Conservation (phyloP, 2,888 invertebrate genomes). For the Branchinecta sandiegonensis region DNA sequence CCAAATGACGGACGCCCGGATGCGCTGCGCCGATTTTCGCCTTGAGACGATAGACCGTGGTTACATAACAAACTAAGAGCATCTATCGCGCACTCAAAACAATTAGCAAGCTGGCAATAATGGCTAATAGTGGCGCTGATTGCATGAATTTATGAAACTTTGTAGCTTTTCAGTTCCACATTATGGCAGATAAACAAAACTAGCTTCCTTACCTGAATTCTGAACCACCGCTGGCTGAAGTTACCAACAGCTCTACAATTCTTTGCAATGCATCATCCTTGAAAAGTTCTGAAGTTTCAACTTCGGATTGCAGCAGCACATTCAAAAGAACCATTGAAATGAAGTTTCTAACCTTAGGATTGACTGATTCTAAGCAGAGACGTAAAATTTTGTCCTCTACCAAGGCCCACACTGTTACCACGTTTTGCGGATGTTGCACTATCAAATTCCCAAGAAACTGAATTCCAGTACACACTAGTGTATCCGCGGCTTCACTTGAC, state of each 20-base stretch:
- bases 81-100: too few species aligned
- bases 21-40: too few species aligned
- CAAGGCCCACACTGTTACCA: conserved; percentile 40
- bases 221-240: neutral
- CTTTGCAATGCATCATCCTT: conserved; percentile 1
- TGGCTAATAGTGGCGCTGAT: too few species aligned
- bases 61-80: too few species aligned
- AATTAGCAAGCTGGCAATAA: too few species aligned
- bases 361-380: neutral
- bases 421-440: conserved; percentile 42
- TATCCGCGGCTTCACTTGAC: conserved; percentile 39
- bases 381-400: neutral
- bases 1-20: too few species aligned
- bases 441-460: conserved; percentile 45
- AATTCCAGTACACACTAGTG: conserved; percentile 41
- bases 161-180: neutral
- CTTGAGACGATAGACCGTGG: too few species aligned
- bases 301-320: conserved; percentile 41
- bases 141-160: neutral
- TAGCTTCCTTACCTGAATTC: neutral
- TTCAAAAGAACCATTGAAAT: conserved; percentile 49
- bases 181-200: neutral
- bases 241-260: neutral
- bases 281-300: conserved; percentile 33
- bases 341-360: conserved; percentile 30